phyloP scores from a whole-genome alignment of 2,888 invertebrate species.

The Frankliniella intonsa region DNA sequence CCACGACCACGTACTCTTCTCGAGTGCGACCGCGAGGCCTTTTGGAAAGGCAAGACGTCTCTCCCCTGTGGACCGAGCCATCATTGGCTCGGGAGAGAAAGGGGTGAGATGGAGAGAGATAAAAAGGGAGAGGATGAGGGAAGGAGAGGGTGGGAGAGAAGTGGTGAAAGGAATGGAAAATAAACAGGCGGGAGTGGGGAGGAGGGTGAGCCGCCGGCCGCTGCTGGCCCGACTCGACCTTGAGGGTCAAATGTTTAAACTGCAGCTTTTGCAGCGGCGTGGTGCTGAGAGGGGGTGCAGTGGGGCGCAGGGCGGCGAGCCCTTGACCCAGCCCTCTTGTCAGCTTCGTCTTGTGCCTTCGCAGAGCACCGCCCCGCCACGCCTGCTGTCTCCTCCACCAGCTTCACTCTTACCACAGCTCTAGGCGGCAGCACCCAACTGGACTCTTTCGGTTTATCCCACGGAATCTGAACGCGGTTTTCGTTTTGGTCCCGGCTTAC shows the following conservation, averaged over 20 bases:
- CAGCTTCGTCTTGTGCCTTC: too few relatives aligned
- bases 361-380: too few relatives aligned
- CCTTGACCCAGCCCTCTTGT: not conserved
- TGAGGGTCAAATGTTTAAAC: slow-evolving; percentile 39
- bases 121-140: not conserved
- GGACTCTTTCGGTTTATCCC: too few relatives aligned
- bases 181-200: too few relatives aligned
- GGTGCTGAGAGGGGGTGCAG: not conserved
- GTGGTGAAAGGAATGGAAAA: too few relatives aligned
- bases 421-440: too few relatives aligned
- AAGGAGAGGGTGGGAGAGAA: not conserved
- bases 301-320: not conserved
- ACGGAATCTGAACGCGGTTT: too few relatives aligned
- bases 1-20: not conserved
- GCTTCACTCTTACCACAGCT: too few relatives aligned
- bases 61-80: too few relatives aligned
- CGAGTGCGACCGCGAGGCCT: not conserved
- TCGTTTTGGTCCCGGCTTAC: too few relatives aligned
- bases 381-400: too few relatives aligned
- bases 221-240: slow-evolving; percentile 39
- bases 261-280: not conserved
- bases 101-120: not conserved
- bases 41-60: not conserved
- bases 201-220: not conserved
- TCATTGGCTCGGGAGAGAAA: not conserved